Conservation (phyloP, 2,113 vertebrate genomes). For the Catharus fuscescens region DNA sequence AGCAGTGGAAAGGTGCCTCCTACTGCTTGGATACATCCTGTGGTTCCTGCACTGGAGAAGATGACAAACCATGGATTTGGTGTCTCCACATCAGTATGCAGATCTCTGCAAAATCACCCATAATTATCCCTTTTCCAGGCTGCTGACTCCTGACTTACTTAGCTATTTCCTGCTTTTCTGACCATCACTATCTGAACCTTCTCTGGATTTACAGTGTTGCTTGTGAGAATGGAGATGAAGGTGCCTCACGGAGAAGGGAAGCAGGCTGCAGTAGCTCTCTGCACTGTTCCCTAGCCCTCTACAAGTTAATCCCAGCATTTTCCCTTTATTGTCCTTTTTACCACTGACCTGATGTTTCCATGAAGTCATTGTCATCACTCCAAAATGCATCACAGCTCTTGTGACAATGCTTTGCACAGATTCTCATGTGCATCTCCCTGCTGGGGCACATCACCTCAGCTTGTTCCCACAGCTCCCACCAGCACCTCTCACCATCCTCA, state of each 20-base stretch:
- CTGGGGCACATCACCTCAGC: fast-evolving
- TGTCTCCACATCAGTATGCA: fast-evolving
- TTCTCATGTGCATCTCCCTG: neutral
- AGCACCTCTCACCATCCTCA: neutral
- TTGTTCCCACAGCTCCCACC: neutral
- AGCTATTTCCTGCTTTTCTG: neutral
- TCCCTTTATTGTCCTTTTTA: neutral
- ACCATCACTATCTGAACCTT: neutral
- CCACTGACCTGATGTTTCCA: neutral
- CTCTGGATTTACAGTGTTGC: neutral
- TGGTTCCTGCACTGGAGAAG: neutral
- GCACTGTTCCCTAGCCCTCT: neutral
- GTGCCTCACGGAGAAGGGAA: neutral
- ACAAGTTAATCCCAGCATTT: neutral
- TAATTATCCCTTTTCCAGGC: neutral
- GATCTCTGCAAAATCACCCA: neutral
- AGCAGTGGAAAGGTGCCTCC: neutral
- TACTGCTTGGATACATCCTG: neutral
- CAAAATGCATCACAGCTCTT: neutral
- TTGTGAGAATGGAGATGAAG: neutral
- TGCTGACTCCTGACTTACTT: neutral
- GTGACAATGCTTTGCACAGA: fast-evolving
- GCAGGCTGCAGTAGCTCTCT: neutral
- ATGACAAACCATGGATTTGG: neutral
- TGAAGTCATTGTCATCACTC: neutral